Percentiles rank a stretch among this genome's conserved stretches.
These are phyloP conservation scores for Euplagia quadripunctaria DNA, from an alignment of 2,888 invertebrate genomes.

Conservation along the genomic window DNA sequence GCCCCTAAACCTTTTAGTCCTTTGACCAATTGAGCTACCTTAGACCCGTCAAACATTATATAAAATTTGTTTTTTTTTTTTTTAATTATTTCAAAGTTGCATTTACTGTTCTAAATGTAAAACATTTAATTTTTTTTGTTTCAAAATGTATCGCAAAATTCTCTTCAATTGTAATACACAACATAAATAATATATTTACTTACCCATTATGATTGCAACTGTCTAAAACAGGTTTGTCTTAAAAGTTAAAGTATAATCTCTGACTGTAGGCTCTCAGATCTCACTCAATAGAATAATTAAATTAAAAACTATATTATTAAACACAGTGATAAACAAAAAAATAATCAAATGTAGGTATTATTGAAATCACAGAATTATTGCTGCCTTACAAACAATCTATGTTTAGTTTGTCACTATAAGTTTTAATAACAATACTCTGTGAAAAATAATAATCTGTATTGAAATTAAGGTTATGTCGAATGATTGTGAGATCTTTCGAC, in stretches of 20 bases:
- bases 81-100: no score
- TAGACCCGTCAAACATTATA: no score
- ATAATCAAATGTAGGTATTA: neutral
- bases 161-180: neutral
- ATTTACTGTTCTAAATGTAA: no score
- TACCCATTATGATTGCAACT: neutral
- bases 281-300: neutral
- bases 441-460: neutral
- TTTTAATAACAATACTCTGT: neutral
- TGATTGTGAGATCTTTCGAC: neutral
- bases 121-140: no score
- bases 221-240: neutral
- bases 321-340: neutral
- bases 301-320: neutral
- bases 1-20: no score
- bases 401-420: neutral
- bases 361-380: neutral
- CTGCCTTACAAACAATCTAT: neutral
- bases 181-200: neutral
- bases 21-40: no score
- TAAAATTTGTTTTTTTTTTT: no score
- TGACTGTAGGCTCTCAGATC: neutral
- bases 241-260: neutral
- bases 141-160: no score
- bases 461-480: neutral